These are phyloP conservation scores for Falco punctatus DNA, from an alignment of 2,113 vertebrate genomes.

Conservation along the genomic window DNA sequence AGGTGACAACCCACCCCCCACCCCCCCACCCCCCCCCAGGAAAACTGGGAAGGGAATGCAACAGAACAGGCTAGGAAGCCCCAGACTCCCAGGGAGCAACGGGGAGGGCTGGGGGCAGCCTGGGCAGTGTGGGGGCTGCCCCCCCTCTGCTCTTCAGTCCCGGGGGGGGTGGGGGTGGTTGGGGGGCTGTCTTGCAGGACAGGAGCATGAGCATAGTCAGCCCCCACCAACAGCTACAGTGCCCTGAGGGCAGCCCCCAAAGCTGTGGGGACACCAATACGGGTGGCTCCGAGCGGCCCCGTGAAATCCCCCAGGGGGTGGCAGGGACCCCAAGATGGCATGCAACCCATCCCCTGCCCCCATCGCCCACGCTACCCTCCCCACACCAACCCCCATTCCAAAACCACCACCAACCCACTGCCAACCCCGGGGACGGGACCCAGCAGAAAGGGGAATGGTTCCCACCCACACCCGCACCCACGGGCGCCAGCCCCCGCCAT, in stretches of 20 bases:
- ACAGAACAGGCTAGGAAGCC: background rate
- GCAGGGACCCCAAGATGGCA: background rate
- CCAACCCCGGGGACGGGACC: no score
- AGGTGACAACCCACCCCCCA: background rate
- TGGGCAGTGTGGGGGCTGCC: background rate
- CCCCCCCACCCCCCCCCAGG: no score
- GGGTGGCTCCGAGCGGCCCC: background rate
- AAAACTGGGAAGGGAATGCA: background rate
- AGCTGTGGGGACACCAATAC: rapidly evolving
- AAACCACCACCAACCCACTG: background rate
- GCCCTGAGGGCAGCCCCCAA: background rate
- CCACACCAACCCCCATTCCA: background rate
- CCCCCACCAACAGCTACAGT: no score
- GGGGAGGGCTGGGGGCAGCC: background rate
- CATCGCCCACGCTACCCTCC: background rate
- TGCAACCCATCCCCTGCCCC: background rate
- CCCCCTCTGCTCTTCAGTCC: background rate
- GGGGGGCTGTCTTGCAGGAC: rapidly evolving
- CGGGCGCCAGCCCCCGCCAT: background rate
- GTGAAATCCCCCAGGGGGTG: background rate
- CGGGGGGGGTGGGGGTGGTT: no score
- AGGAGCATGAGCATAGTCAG: background rate
- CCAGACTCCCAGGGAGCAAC: background rate
- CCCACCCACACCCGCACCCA: background rate
- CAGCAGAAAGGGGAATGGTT: background rate